These are phyloP conservation scores for Vesta saturnalis DNA, from an alignment of 2,888 invertebrate genomes.

Conservation along the genomic window DNA sequence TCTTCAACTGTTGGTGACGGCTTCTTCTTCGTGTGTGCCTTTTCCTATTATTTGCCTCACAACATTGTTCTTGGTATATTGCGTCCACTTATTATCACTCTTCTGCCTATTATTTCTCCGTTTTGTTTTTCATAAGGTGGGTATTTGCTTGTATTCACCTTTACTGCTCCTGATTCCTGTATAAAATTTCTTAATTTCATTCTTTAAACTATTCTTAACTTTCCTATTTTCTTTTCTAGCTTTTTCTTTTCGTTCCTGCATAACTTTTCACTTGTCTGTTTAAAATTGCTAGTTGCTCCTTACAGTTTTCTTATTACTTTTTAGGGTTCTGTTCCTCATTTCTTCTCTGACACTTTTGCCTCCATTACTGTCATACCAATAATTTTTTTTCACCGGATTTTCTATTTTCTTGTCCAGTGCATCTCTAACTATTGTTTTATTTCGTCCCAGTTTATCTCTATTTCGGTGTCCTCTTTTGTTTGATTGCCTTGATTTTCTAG, in stretches of 20 bases:
- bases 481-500: background rate
- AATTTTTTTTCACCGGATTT: too few relatives aligned
- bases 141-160: background rate
- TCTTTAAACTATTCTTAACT: too few relatives aligned
- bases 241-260: background rate
- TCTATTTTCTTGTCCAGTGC: too few relatives aligned
- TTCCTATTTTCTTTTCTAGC: too few relatives aligned
- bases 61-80: background rate
- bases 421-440: too few relatives aligned
- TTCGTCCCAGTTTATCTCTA: background rate
- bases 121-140: background rate
- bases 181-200: too few relatives aligned
- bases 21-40: background rate
- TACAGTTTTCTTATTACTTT: background rate
- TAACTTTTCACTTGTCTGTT: background rate
- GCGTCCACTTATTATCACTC: background rate
- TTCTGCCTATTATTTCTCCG: background rate
- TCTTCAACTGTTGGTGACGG: background rate
- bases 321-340: background rate
- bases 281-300: too few relatives aligned
- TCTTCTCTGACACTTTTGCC: background rate
- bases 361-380: background rate
- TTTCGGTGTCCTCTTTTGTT: background rate
- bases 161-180: too few relatives aligned
- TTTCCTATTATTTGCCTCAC: background rate